Base-by-base conservation (phyloP, 2,797 vertebrate genomes). In the Erethizon dorsatum region DNA sequence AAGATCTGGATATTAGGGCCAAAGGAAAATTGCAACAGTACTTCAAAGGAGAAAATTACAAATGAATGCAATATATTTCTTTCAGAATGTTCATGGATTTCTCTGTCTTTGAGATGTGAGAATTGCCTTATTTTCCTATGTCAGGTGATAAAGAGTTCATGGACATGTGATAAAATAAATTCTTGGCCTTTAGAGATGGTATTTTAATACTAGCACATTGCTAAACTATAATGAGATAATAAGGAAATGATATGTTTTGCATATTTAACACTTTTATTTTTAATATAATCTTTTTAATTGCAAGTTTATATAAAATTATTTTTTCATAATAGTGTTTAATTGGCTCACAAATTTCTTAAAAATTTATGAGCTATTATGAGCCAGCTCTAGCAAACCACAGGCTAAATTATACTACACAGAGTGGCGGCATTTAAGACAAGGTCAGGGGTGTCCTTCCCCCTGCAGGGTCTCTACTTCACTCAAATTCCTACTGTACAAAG, bases 261-360 rank as follows among this genome's bases (percentile, higher is more conserved):
- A 31, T 87, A 57, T 82, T 59, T 93, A 85, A 83, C 77, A 78
- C 28, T 41, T 80, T 83, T 94, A 61, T 79, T 90, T 91, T 96
- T 52, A 87, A 78, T 77, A 85, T 50, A 61, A 95, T 54, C 91
- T 88, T 45, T 63, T 65, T 88, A 95, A 77, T 94, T 92, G 3
- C 2, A 54, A 73, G 12, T 4, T 37, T 71, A 73, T 75, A 56
- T 75, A 83, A 83, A 52, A 67, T 65, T 78, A 47, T 94, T 59
- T 94, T 94, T 95, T 88, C 77, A 71, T 82, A 41, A 45, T n/a
- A 7, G 9, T 41, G 0, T 71, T 88, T 95, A 82, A 73, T 33
- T 78, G 56, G n/a, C 41, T 95, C 45, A 79, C 3, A 80, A 7
- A 61, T 37, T 79, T 88, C 45, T 79, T 79, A 3, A 75, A 95